Evolutionary conservation across 2,888 invertebrate genomes (phyloP).

Genomic region (Scaptomyza flava): DNA sequence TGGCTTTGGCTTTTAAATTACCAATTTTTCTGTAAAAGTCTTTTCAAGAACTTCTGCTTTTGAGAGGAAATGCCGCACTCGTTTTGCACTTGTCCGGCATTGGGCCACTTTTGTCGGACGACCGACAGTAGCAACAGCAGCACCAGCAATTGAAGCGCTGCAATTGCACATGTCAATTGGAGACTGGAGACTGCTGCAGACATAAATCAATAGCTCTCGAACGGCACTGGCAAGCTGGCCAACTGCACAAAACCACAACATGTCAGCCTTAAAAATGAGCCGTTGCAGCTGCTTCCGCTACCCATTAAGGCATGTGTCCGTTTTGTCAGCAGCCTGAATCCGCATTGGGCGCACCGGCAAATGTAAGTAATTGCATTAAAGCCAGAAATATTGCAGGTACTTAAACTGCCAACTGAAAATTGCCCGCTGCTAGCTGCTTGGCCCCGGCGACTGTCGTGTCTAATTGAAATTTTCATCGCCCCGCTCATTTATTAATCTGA

Average conservation of each 20-base stretch:
- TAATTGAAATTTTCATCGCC: slow-evolving; percentile 75
- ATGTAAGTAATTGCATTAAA: slow-evolving; percentile 68
- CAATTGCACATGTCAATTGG: slow-evolving; percentile 48
- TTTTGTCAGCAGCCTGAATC: slow-evolving; percentile 36
- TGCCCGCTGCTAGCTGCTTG: slow-evolving; percentile 11
- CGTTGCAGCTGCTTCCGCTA: slow-evolving; percentile 60
- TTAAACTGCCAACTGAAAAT: slow-evolving; percentile 45
- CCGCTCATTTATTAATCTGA: slow-evolving; percentile 80
- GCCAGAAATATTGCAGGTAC: slow-evolving; percentile 66
- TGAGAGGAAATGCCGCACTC: slow-evolving; percentile 10
- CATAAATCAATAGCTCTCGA: slow-evolving; percentile 64
- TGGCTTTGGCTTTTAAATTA: slow-evolving; percentile 17
- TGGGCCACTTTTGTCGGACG: slow-evolving; percentile 28
- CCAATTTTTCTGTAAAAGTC: slow-evolving; percentile 22
- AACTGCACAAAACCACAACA: slow-evolving; percentile 52
- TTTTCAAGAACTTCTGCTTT: slow-evolving; percentile 10
- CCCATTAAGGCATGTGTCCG: slow-evolving; percentile 58
- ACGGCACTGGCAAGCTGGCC: slow-evolving; percentile 25
- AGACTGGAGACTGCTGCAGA: slow-evolving; percentile 59
- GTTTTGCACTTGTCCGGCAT: slow-evolving; percentile 21
- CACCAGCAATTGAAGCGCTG: slow-evolving; percentile 17
- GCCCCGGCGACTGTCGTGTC: slow-evolving; percentile 35
- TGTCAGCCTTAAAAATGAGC: slow-evolving; percentile 70
- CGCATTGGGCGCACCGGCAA: slow-evolving; percentile 17
- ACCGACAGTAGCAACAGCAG: background rate